Base-by-base conservation (phyloP, 2,113 vertebrate species). In the Carassius gibelio region DNA sequence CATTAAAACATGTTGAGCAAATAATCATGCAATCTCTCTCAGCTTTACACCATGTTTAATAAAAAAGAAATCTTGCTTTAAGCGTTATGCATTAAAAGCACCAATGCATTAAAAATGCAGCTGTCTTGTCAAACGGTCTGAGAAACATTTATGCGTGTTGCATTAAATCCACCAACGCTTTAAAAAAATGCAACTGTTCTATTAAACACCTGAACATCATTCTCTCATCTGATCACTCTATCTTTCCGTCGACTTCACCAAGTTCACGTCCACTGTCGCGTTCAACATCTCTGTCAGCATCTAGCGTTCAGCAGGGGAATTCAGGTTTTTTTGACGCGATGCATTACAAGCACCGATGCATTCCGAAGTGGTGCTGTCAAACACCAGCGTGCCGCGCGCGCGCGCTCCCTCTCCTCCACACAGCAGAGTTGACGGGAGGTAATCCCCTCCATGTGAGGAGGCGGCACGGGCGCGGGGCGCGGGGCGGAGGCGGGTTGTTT, bases 361-460 rank as follows among this genome's bases (percentile, higher is more conserved):
- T 55, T 30, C 48, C 1, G 23, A 21, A 11, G 9, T 6, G 26
- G 8, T 36, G 2, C 75, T 76, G 50, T 77, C 75, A 76, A 55
- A 26, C 75, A 11, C 17, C 75, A n/a, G 52, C 75, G 9, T 57
- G 75, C 15, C 34, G 75, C 75, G 34, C 71, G 68, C 82, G 38
- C 36, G 2, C 3, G 2, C 75, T 72, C 83, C 82, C 82, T 42
- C 77, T 85, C 81, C 77, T 88, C 86, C 85, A 75, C 75, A 83
- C 79, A 88, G 57, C 80, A 86, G 91, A 90, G 92, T 92, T 94
- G 93, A 94, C 90, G 75, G 91, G 89, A 96, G 97, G 97, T 96
- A 96, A 96, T 96, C 96, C 97, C 94, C 95, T 93, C 96, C 96
- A 95, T 96, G 96, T 97, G 97, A 96, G 96, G 96, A 96, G 97